Conservation (phyloP, 1,140 invertebrate species). For the Frieseomelitta varia region DNA sequence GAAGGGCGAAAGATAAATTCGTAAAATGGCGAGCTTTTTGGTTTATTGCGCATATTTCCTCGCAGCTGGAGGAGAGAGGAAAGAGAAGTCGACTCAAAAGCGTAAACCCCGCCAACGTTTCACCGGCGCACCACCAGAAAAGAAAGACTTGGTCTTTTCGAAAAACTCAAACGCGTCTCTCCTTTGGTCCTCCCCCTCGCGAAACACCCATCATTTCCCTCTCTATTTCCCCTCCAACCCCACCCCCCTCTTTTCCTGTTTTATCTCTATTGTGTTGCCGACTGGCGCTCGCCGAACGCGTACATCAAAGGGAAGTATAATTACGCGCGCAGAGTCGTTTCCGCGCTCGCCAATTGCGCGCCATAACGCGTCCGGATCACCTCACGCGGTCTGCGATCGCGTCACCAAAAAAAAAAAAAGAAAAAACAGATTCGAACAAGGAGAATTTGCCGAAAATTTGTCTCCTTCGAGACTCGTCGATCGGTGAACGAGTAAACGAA, state of each 20-base stretch:
- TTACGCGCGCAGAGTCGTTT: constrained; percentile 31
- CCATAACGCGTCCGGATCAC: constrained; percentile 14
- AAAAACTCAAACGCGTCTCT: constrained; percentile 29
- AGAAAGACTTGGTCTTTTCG: constrained; percentile 34
- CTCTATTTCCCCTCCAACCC: not conserved
- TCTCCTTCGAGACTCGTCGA: too few relatives aligned
- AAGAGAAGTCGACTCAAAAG: constrained; percentile 12
- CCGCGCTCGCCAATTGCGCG: constrained; percentile 29
- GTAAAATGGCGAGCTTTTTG: constrained; percentile 43
- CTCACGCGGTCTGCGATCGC: not conserved
- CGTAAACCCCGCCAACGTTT: constrained; percentile 22
- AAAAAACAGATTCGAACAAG: not conserved
- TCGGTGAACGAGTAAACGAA: too few relatives aligned
- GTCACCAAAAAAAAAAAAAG: too few relatives aligned
- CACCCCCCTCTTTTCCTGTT: constrained; percentile 5
- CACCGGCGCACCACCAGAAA: not conserved
- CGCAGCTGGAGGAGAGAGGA: not conserved
- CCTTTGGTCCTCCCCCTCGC: not conserved
- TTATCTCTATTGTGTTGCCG: constrained; percentile 34
- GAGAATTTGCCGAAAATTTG: not conserved
- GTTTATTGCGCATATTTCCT: constrained; percentile 45
- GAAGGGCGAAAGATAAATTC: constrained; percentile 25
- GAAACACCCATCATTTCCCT: not conserved
- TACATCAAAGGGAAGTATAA: constrained; percentile 50
- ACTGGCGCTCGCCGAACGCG: constrained; percentile 19